phyloP scores from a whole-genome alignment of 2,888 invertebrate species.

The Ctena decussata region DNA sequence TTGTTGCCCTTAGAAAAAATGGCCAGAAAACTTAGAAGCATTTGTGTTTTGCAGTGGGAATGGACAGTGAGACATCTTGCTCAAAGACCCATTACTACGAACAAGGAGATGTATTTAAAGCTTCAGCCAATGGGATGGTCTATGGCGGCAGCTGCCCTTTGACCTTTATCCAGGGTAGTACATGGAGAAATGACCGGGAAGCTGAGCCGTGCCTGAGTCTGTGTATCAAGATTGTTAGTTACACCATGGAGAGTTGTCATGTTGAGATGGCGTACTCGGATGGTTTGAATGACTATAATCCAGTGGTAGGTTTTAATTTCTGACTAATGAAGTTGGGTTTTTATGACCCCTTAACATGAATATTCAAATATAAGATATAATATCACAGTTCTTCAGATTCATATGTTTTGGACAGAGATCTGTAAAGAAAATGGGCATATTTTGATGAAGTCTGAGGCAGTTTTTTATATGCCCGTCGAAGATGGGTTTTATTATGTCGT shows the following conservation, averaged over 20 bases:
- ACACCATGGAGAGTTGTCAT: constrained; percentile 69
- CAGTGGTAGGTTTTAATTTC: constrained; percentile 67
- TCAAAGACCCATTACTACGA: constrained; percentile 68
- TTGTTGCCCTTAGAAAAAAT: too few relatives aligned
- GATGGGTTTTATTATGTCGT: too few relatives aligned
- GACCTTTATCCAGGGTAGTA: constrained; percentile 64
- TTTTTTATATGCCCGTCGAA: too few relatives aligned
- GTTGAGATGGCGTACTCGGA: constrained; percentile 71
- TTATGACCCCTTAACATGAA: too few relatives aligned
- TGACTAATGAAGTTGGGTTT: too few relatives aligned
- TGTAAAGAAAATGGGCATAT: too few relatives aligned
- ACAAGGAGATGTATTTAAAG: constrained; percentile 61
- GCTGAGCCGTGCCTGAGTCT: constrained; percentile 68
- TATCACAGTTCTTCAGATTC: too few relatives aligned
- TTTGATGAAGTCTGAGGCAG: too few relatives aligned
- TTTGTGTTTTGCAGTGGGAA: constrained; percentile 63
- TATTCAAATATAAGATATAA: too few relatives aligned
- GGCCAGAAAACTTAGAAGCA: too few relatives aligned
- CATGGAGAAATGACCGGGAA: constrained; percentile 45
- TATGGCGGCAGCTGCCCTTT: constrained; percentile 64
- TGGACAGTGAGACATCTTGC: constrained; percentile 63
- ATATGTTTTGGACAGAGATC: too few relatives aligned
- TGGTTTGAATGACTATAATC: constrained; percentile 67
- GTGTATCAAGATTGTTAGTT: constrained; percentile 66
- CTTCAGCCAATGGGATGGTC: constrained; percentile 60